These are phyloP conservation scores for Monochamus alternatus DNA, from an alignment of 2,888 invertebrate species.

Conservation along the genomic window DNA sequence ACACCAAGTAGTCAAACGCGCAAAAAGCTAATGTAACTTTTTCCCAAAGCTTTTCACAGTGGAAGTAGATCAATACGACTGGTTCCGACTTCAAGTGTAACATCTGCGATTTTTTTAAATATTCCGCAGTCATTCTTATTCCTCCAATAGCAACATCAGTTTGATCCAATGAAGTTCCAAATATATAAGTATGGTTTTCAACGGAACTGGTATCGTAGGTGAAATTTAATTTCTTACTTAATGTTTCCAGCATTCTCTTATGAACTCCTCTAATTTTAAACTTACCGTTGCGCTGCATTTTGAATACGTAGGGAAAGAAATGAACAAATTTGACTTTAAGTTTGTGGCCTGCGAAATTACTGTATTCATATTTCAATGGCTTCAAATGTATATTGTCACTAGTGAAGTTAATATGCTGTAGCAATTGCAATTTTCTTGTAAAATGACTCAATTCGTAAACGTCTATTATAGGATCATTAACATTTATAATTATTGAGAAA, in stretches of 20 bases:
- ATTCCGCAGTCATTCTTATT: slow-evolving; percentile 4
- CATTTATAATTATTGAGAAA: no score
- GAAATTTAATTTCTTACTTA: slow-evolving; percentile 12
- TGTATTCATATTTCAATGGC: no score
- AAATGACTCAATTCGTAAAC: no score
- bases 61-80: slow-evolving; percentile 3
- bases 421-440: no score
- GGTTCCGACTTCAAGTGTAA: background rate
- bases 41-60: background rate
- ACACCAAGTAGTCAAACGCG: background rate
- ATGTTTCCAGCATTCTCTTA: background rate
- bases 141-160: slow-evolving; percentile 5
- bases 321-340: no score
- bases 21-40: background rate
- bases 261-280: background rate
- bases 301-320: no score
- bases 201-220: background rate
- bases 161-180: background rate
- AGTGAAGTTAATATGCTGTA: no score
- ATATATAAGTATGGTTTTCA: background rate
- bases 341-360: no score
- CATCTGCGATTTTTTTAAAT: slow-evolving; percentile 3
- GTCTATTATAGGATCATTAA: no score
- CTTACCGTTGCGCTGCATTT: no score
- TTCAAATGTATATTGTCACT: no score